A percentile compares a stretch with the other conserved stretches of the same genome.
These are phyloP conservation scores for Apamea crenata DNA, from an alignment of 2,888 invertebrate species.

Conservation along the genomic window DNA sequence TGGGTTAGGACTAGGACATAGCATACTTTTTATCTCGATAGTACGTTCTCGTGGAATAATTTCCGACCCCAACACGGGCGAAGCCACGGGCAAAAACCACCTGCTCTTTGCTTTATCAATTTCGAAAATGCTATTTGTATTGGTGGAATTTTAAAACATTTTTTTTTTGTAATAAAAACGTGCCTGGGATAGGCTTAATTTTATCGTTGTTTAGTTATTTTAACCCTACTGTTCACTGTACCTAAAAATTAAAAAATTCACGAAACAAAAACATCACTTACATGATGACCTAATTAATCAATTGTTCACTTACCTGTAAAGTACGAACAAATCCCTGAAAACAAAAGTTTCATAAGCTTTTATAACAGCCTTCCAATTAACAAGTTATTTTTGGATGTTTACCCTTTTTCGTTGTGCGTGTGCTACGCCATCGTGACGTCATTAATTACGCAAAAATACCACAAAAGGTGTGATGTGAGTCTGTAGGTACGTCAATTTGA, in stretches of 20 bases:
- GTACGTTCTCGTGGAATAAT: too few species aligned
- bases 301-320: background rate
- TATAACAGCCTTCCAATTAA: slow-evolving; percentile 39
- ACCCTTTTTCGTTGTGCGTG: background rate
- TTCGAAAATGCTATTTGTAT: background rate
- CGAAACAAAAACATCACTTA: too few species aligned
- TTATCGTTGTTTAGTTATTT: background rate
- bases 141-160: background rate
- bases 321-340: background rate
- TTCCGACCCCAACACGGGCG: too few species aligned
- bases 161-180: background rate
- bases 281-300: background rate
- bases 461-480: slow-evolving; percentile 24
- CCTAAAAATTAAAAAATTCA: background rate
- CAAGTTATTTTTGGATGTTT: slow-evolving; percentile 29
- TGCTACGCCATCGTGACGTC: slow-evolving; percentile 21
- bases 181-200: background rate
- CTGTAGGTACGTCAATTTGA: slow-evolving; percentile 10
- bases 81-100: too few species aligned
- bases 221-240: background rate
- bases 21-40: too few species aligned
- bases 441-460: slow-evolving; percentile 25
- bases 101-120: background rate
- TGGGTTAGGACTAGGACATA: too few species aligned
- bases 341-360: slow-evolving; percentile 18